Conservation (phyloP, 2,888 invertebrate genomes). For the Campoplex nolae region DNA sequence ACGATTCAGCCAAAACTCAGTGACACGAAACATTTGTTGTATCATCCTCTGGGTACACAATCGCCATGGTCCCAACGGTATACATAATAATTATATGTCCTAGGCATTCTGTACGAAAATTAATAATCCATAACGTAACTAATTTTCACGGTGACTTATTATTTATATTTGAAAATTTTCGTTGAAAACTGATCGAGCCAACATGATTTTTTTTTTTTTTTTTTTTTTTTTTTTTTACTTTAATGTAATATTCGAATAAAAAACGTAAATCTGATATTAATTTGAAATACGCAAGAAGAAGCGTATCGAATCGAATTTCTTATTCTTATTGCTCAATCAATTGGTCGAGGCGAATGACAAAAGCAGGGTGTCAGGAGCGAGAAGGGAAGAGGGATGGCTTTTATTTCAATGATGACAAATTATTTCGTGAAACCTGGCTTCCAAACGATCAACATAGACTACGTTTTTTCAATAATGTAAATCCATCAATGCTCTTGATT, state of each 20-base stretch:
- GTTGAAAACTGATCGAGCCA: not conserved
- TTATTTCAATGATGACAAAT: no score
- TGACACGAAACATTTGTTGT: conserved; percentile 51
- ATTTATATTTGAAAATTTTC: not conserved
- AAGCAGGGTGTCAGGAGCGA: not conserved
- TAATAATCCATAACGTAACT: not conserved
- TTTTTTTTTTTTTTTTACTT: not conserved
- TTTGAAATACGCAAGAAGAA: no score
- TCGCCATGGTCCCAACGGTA: conserved; percentile 55
- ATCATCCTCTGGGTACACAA: conserved; percentile 45
- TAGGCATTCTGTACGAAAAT: not conserved
- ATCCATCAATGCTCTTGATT: not conserved
- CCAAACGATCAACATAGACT: not conserved
- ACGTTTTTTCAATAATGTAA: not conserved
- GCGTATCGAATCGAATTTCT: not conserved
- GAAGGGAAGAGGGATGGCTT: no score
- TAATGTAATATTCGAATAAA: not conserved
- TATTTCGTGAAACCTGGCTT: not conserved
- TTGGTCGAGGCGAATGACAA: not conserved
- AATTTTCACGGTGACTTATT: no score
- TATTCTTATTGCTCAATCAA: not conserved
- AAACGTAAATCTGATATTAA: no score
- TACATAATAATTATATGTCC: conserved; percentile 15
- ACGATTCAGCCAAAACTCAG: conserved; percentile 36
- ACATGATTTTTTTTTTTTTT: not conserved